Evolutionary conservation across 1,140 invertebrate genomes (phyloP), one percentile per base, ranked within the genome.

Genomic region (Nephila pilipes): DNA sequence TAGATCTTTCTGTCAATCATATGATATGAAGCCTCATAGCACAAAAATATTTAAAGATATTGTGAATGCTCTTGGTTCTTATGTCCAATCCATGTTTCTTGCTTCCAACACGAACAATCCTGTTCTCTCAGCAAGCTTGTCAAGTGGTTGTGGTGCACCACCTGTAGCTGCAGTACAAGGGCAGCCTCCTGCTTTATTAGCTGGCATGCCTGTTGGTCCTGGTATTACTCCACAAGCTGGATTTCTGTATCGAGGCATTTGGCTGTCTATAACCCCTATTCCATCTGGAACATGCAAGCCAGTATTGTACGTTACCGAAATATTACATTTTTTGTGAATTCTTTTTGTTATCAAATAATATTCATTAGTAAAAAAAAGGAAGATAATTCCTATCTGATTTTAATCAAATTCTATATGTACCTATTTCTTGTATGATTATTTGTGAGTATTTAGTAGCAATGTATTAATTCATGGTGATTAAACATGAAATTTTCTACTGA

Each of bases 41-140:
- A 99, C 98, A 6, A 98, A 99, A 93, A 95, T 96, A 97, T 98
- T 99, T 95, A 97, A 98, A 95, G 98, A 99, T 95, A 99, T 99
- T 95, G 98, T 99, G 32, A 99, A 99, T 95, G 98, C 98, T 80
- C 96, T 99, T 94, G 98, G 98, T 60, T 97, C 98, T 8, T 99
- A 98, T 95, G 98, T 99, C n/a, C 98, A 99, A 95, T 99, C 98
- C 87, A 96, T 99, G 69, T 99, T 99, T 96, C 97, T 98, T 65
- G 69, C 54, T 54, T 79, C 85, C 16, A 91, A 57, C 69, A 69
- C 85, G 38, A 60, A 38, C 25, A 85, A 85, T 69, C 92, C 87
- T 63, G 95, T 94, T 94, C 25, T 94, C 29, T 16, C 94, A 46
- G 38, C 93, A 6, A 93, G 90, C 20, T 93, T 94, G 60, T 93